Conservation (phyloP, 2,888 invertebrate genomes). For the Erpobdella octoculata region DNA sequence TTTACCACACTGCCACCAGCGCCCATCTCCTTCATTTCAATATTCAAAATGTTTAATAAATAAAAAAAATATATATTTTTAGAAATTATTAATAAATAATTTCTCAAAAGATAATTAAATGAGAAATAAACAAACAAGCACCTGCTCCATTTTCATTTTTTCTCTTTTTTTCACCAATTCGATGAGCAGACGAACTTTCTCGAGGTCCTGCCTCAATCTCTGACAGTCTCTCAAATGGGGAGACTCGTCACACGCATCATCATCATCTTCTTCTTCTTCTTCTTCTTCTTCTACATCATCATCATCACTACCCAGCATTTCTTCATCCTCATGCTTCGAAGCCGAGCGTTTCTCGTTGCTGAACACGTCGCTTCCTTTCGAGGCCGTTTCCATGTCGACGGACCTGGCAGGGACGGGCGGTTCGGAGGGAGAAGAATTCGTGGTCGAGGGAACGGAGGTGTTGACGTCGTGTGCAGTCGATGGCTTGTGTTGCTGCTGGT, state of each 20-base stretch:
- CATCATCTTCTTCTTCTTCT: conserved; percentile 16
- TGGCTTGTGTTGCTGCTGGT: background rate
- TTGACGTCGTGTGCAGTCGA: too few relatives aligned
- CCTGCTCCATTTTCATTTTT: conserved; percentile 73
- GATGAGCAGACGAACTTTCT: conserved; percentile 80
- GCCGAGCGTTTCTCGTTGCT: too few relatives aligned
- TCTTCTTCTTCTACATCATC: conserved; percentile 22
- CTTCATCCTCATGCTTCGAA: too few relatives aligned
- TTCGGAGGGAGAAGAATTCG: background rate
- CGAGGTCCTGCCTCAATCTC: conserved; percentile 76
- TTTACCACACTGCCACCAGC: too few relatives aligned
- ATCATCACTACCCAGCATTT: background rate
- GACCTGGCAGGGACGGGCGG: background rate
- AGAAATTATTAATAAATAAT: too few relatives aligned
- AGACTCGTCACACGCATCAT: conserved; percentile 14
- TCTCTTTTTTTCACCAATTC: conserved; percentile 91
- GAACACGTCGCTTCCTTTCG: background rate
- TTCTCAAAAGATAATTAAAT: too few relatives aligned
- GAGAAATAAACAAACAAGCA: background rate
- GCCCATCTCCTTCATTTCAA: too few relatives aligned
- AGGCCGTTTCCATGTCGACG: background rate
- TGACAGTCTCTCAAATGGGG: conserved; percentile 12
- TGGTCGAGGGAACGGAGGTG: too few relatives aligned
- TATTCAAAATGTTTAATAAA: too few relatives aligned
- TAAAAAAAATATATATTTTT: too few relatives aligned